Conservation (phyloP, 2,113 vertebrate genomes). For the Struthidea cinerea region DNA sequence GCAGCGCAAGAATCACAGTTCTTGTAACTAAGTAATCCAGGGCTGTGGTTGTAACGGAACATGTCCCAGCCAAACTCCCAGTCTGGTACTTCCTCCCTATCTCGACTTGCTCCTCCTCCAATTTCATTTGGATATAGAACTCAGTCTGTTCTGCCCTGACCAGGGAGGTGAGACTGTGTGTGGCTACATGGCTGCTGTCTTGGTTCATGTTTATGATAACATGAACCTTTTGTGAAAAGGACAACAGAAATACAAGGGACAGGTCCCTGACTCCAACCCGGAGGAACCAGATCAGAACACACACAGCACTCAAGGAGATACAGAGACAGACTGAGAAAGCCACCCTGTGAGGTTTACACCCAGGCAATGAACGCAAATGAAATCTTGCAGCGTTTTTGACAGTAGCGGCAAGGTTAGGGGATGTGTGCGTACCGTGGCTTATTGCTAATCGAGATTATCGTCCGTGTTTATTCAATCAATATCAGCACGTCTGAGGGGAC, state of each 20-base stretch:
- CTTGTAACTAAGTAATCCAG: not conserved
- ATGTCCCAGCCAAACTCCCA: not conserved
- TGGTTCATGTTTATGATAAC: fast-evolving
- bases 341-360: not conserved
- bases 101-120: not conserved
- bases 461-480: constrained; percentile 37
- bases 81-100: not conserved
- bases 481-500: constrained; percentile 1
- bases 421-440: not conserved
- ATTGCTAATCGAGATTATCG: not conserved
- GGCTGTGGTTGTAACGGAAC: not conserved
- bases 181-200: not conserved
- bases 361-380: not conserved
- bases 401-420: not conserved
- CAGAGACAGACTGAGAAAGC: not conserved
- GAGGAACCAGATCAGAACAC: not conserved
- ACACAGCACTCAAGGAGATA: not conserved
- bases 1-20: not conserved
- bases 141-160: not conserved
- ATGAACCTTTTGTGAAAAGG: not conserved
- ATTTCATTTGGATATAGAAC: not conserved
- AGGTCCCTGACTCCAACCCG: not conserved
- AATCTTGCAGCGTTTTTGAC: not conserved
- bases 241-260: not conserved
- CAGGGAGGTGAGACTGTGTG: not conserved